Percentiles rank a stretch among this genome's conserved stretches.
Evolutionary conservation across 2,113 vertebrate genomes (phyloP).

Genomic region (human (Homo sapiens)): GRCh38 chr6:27789501-27790000

Average conservation of each 20-base stretch:
- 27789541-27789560: background rate
- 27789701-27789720: background rate
- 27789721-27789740: background rate
- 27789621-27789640: background rate
- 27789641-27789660: background rate
- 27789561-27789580: background rate
- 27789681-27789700: background rate
- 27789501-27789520: background rate
- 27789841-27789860: background rate
- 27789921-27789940: no score
- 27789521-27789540: background rate
- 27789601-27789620: background rate
- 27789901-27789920: no score
- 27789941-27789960: no score
- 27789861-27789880: background rate
- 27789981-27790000: no score
- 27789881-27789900: background rate
- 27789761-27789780: background rate
- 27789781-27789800: background rate
- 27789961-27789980: no score
- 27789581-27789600: no score
- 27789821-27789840: background rate
- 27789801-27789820: background rate
- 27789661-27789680: background rate
- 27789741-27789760: background rate